These are phyloP conservation scores for Trichogramma evanescens DNA, from an alignment of 2,888 invertebrate species.

Conservation along the genomic window DNA sequence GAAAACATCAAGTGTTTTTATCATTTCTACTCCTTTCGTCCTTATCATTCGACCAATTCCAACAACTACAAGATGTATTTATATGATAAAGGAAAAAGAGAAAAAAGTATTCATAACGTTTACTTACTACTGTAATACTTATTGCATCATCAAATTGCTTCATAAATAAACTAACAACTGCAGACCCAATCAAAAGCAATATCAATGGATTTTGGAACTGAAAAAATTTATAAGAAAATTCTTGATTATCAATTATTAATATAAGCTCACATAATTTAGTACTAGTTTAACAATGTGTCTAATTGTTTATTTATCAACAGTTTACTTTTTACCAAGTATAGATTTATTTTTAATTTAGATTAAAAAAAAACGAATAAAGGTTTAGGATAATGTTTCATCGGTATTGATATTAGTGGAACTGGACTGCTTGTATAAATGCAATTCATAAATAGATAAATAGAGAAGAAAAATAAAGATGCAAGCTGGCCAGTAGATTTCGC, in stretches of 20 bases:
- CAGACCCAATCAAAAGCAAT: constrained; percentile 84
- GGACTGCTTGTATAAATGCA: no score
- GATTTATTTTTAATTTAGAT: no score
- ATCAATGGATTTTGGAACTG: constrained; percentile 97
- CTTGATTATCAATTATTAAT: not conserved
- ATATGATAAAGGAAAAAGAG: not conserved
- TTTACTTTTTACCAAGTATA: no score
- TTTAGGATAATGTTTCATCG: no score
- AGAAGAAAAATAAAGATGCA: not conserved
- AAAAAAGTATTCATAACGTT: constrained; percentile 28
- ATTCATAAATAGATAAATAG: not conserved
- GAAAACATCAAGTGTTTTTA: no score
- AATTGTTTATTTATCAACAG: no score
- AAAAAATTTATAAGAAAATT: constrained; percentile 31
- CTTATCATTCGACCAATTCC: no score
- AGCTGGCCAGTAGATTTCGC: not conserved
- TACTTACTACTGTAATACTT: constrained; percentile 92
- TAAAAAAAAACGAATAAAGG: no score
- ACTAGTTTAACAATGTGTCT: no score
- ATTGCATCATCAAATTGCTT: constrained; percentile 98
- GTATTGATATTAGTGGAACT: no score
- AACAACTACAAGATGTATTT: not conserved
- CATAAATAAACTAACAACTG: constrained; percentile 91
- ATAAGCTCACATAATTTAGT: not conserved
- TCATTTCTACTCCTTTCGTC: no score